Conservation (phyloP, 2,797 vertebrate genomes). For the Alauda arvensis region DNA sequence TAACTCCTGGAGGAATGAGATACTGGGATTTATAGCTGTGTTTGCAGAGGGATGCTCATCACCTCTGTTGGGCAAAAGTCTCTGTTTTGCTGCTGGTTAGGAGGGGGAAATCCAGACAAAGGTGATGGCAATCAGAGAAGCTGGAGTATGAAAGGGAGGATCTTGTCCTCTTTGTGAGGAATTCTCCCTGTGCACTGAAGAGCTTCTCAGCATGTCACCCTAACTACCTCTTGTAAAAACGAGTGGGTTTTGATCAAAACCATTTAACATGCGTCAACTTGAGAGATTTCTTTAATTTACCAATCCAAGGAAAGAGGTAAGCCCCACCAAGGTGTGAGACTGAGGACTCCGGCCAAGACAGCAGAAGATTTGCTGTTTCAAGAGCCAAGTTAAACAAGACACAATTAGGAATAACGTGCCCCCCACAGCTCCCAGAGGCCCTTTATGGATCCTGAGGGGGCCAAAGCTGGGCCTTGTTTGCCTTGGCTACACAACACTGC, state of each 20-base stretch:
- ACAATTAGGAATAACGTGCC: slow-evolving; percentile 56
- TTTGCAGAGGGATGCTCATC: neutral
- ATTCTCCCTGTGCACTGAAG: neutral
- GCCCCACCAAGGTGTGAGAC: slow-evolving; percentile 46
- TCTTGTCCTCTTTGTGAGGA: neutral
- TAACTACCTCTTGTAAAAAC: slow-evolving; percentile 1
- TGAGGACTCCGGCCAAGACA: slow-evolving; percentile 38
- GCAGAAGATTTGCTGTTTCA: slow-evolving; percentile 25
- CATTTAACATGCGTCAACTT: neutral
- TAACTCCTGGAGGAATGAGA: neutral
- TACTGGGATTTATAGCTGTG: neutral
- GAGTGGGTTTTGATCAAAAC: slow-evolving; percentile 34
- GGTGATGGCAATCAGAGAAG: neutral
- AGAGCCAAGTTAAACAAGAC: slow-evolving; percentile 66
- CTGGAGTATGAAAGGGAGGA: neutral
- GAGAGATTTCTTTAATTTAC: neutral
- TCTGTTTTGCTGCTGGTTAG: neutral
- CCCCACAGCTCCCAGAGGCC: slow-evolving; percentile 46
- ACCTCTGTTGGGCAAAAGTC: neutral
- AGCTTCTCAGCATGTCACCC: neutral
- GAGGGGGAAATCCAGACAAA: neutral
- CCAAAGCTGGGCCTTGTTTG: slow-evolving; percentile 45
- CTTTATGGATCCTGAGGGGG: slow-evolving; percentile 45
- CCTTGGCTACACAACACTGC: slow-evolving; percentile 44
- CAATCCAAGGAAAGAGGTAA: slow-evolving; percentile 4